phyloP scores from a whole-genome alignment of 2,888 invertebrate species.

The Drosophila testacea region DNA sequence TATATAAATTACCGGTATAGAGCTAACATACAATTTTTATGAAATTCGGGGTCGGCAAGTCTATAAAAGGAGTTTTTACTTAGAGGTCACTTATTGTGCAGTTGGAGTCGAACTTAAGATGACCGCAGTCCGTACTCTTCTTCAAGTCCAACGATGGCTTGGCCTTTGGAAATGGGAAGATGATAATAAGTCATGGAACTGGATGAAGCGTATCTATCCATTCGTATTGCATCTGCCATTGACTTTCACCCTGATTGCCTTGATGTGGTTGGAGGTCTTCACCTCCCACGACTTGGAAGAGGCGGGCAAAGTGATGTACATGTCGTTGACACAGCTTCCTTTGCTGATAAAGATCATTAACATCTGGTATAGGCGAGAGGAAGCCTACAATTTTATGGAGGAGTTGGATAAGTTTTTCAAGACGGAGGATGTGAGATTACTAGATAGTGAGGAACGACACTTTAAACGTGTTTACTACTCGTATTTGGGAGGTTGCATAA shows the following conservation, averaged over 20 bases:
- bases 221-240: constrained; percentile 60
- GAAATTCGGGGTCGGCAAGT: constrained; percentile 1
- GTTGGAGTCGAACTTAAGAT: constrained; percentile 8
- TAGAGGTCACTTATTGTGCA: constrained; percentile 1
- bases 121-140: constrained; percentile 29
- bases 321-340: constrained; percentile 63
- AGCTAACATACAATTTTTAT: constrained; percentile 17
- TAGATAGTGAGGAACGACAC: constrained; percentile 39
- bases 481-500: constrained; percentile 46
- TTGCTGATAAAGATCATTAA: constrained; percentile 63
- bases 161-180: constrained; percentile 52
- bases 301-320: constrained; percentile 67
- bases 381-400: constrained; percentile 45
- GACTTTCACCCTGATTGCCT: constrained; percentile 48
- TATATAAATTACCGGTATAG: background rate
- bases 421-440: constrained; percentile 42
- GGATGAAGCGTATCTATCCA: constrained; percentile 40
- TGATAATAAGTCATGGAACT: constrained; percentile 1
- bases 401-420: constrained; percentile 38
- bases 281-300: constrained; percentile 56
- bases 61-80: constrained; percentile 57
- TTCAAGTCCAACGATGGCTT: constrained; percentile 39
- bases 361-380: constrained; percentile 53
- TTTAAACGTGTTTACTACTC: constrained; percentile 57
- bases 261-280: constrained; percentile 67